A percentile compares a stretch with the other conserved stretches of the same genome.
These are phyloP conservation scores for Tridacna gigas DNA, from an alignment of 2,888 invertebrate species.

Conservation along the genomic window DNA sequence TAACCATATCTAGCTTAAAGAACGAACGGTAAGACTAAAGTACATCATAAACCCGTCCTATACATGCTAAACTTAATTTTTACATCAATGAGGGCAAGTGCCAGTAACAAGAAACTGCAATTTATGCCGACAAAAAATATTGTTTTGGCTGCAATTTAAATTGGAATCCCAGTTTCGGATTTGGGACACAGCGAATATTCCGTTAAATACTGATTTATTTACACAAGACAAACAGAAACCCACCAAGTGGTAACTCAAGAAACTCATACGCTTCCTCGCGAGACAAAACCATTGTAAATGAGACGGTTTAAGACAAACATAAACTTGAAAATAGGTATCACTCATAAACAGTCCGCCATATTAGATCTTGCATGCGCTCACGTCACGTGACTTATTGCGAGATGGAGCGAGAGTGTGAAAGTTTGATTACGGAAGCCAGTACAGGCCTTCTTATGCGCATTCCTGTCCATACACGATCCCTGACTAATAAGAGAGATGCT, in stretches of 20 bases:
- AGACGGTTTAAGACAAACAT: neutral
- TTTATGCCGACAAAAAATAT: neutral
- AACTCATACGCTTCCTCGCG: slow-evolving; percentile 78
- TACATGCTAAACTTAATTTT: too few relatives aligned
- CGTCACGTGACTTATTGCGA: slow-evolving; percentile 63
- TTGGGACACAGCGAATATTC: neutral
- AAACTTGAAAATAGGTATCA: neutral
- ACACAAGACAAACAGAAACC: slow-evolving; percentile 18
- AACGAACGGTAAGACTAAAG: too few relatives aligned
- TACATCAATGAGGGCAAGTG: too few relatives aligned
- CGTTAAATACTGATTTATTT: neutral
- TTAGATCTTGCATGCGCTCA: slow-evolving; percentile 67
- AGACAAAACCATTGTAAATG: slow-evolving; percentile 73
- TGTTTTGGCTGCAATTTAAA: neutral
- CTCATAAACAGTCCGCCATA: slow-evolving; percentile 51
- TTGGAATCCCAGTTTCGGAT: slow-evolving; percentile 10
- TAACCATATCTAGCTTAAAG: too few relatives aligned
- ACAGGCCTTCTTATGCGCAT: neutral
- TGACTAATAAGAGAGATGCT: too few relatives aligned
- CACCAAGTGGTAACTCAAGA: slow-evolving; percentile 78
- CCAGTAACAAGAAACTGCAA: too few relatives aligned
- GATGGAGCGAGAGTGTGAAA: slow-evolving; percentile 7
- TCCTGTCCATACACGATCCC: too few relatives aligned
- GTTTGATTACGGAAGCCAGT: neutral
- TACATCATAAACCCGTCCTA: too few relatives aligned